phyloP scores from a whole-genome alignment of 2,888 invertebrate genomes.

The Ischnura elegans region DNA sequence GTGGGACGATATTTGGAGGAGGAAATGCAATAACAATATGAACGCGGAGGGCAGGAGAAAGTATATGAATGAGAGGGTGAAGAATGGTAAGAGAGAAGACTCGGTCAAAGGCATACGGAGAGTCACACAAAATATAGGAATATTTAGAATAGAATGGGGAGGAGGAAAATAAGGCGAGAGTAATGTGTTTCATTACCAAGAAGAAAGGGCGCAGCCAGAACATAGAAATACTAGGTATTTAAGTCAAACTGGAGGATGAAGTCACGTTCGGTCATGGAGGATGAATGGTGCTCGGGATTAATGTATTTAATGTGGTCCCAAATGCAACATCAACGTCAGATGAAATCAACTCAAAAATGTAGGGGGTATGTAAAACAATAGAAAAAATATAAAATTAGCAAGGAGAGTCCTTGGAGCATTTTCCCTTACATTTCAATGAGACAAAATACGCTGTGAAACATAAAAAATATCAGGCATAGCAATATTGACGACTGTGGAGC shows the following conservation, averaged over 20 bases:
- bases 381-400: background rate
- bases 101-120: background rate
- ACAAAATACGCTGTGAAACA: no score
- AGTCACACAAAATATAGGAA: no score
- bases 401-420: background rate
- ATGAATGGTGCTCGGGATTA: no score
- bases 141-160: background rate
- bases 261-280: no score
- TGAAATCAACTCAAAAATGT: background rate
- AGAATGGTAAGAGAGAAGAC: background rate
- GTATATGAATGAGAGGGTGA: background rate
- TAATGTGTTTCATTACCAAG: no score
- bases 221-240: no score
- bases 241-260: no score
- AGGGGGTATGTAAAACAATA: background rate
- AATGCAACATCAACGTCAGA: background rate
- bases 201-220: background rate
- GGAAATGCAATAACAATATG: background rate
- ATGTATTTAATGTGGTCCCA: no score
- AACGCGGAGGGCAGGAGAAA: background rate
- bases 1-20: background rate
- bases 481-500: no score
- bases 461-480: no score
- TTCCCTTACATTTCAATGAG: no score
- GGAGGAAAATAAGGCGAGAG: background rate